A percentile compares a stretch with the other conserved stretches of the same genome.
Conservation (phyloP, 2,113 vertebrate genomes). For the Cyprinus carpio region DNA sequence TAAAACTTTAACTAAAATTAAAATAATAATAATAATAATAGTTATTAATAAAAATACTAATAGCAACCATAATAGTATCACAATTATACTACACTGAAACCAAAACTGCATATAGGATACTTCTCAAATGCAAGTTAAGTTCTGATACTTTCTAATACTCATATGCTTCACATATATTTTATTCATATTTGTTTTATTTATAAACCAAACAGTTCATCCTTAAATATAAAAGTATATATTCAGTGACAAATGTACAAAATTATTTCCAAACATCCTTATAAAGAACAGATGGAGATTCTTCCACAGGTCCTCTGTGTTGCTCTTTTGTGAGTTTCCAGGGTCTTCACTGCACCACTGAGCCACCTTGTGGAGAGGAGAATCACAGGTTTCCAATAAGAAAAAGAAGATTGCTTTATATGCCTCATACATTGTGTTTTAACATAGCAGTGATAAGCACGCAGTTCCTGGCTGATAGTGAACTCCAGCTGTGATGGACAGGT, state of each 20-base stretch:
- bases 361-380: constrained; percentile 67
- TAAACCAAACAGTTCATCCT: background rate
- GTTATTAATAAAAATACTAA: too few species aligned
- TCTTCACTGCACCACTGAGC: constrained; percentile 66
- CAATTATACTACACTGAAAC: too few species aligned
- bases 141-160: too few species aligned
- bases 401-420: background rate
- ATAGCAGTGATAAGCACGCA: background rate
- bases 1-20: too few species aligned
- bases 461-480: background rate
- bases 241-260: background rate
- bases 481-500: background rate
- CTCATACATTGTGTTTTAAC: background rate
- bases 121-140: background rate
- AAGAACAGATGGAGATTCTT: background rate
- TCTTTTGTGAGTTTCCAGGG: background rate
- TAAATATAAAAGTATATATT: background rate
- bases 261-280: background rate
- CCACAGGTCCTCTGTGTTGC: background rate
- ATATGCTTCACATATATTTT: background rate
- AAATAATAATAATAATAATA: too few species aligned
- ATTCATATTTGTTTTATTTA: background rate
- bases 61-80: too few species aligned
- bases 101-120: background rate
- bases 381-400: background rate